Base-by-base conservation (phyloP, 1,140 invertebrate genomes). In the Pteromalus puparum region DNA sequence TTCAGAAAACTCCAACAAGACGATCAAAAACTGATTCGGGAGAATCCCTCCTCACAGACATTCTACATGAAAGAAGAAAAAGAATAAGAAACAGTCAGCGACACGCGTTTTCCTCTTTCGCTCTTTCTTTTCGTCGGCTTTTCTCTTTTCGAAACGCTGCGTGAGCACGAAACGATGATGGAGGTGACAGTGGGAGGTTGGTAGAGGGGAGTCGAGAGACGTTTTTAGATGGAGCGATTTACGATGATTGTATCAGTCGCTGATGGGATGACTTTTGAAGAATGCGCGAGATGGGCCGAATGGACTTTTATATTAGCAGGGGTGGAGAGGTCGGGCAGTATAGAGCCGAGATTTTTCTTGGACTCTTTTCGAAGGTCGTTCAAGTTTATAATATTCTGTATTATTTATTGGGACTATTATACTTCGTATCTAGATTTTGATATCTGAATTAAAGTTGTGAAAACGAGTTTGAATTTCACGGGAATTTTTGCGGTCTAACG, bases 111-210 rank as follows among this genome's bases (percentile, higher is more conserved):
- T 77, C n/a, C 42, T 26, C 53, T 61, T 77, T 61, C 24, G 18
- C n/a, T 82, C 70, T 73, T 76, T 73, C 73, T 76, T 68, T 82
- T 82, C 81, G 81, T 82, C 81, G 73, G 34, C 38, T 82, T 82
- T 67, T 67, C 73, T 48, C 73, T 73, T 15, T 65, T 34, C 26
- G 42, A 4, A 18, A 26, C 67, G 72, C 72, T 24, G n/a, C 13
- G 38, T 28, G 80, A 82, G 72, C 46, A 74, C 26, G 80, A 74
- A 76, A 82, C 73, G 73, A 82, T 82, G 81, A 82, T 82, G 48
- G 61, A 67, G 34, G 73, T 76, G 81, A 82, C 61, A 82, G 73
- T 73, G 24, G 81, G 30, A 61, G 80, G 46, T 5, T 13, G 34
- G 24, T n/a, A 67, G 61, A 24, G 61, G 21, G 67, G 6, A 18